Evolutionary conservation across 2,113 vertebrate species (phyloP), one percentile per base, ranked within the genome.

Genomic region (Melanerpes formicivorus): DNA sequence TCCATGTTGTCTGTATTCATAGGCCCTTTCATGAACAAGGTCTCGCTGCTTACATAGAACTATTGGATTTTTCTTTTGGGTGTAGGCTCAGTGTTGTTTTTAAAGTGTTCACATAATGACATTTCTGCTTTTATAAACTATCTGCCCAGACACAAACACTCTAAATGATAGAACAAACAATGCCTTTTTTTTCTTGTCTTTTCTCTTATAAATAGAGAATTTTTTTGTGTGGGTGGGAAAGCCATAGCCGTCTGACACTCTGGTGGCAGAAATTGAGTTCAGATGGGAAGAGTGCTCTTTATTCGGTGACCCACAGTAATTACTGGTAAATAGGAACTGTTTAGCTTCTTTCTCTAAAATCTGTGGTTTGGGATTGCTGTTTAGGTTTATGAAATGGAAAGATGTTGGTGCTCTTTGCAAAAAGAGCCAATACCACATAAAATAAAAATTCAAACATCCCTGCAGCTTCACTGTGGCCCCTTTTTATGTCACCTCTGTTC

Each of bases 261-360:
- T 67, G 59, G 50, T 90, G 67, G 59, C 63, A 95, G 81, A 90
- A 84, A 74, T 2, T 56, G 84, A 66, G 75, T 95, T 96, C 91
- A 96, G 44, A 82, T 87, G 89, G 80, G 81, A 72, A 76, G 42
- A 62, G 12, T 48, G 27, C 34, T 91, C 64, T 91, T 87, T 80
- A 59, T 76, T 89, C 72, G 30, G 34, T 85, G 75, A 85, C 60
- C 52, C 46, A 66, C 32, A 64, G 19, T 27, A 87, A 65, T 73
- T 79, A 55, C 50, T 70, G 26, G 29, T 19, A 55, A 73, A 63
- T 91, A 66, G 69, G 50, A 94, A 90, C 13, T 22, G 18, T 85
- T 93, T 80, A 52, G 67, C 52, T 64, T 91, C 79, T 93, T 76
- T 12, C 32, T 77, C 30, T 74, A 34, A 79, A 70, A 74, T 46